Evolutionary conservation across 2,797 vertebrate species (phyloP).

Genomic region (Coregonus ussuriensis): DNA sequence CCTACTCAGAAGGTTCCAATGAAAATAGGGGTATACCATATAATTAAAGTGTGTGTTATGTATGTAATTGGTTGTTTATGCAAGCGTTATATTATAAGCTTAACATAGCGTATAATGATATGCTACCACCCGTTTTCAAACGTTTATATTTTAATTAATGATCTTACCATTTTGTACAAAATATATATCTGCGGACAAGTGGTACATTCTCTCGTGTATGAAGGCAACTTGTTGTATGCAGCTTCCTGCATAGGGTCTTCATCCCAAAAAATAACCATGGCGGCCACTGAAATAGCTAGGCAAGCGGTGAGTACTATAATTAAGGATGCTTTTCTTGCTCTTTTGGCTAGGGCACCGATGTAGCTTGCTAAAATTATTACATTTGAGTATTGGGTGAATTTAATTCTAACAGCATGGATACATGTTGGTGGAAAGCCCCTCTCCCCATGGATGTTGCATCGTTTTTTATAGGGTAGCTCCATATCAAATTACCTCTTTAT

Average conservation of each 20-base stretch:
- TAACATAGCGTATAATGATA: not conserved
- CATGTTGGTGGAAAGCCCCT: not conserved
- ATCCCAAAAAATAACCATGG: constrained; percentile 76
- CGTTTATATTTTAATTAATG: not conserved
- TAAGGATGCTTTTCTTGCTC: constrained; percentile 1
- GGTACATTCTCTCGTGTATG: constrained; percentile 58
- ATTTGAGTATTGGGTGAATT: not conserved
- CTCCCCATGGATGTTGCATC: not conserved
- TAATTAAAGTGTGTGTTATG: not conserved
- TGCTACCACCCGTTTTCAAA: not conserved
- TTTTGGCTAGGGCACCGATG: not conserved
- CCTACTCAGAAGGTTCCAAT: constrained; percentile 1
- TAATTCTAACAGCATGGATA: no score
- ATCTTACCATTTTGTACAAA: not conserved
- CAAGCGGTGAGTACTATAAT: constrained; percentile 84
- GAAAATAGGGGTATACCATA: not conserved
- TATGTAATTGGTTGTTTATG: not conserved
- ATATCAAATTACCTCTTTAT: not conserved
- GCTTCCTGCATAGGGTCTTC: constrained; percentile 63
- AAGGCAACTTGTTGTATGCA: constrained; percentile 21
- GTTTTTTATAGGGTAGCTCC: not conserved
- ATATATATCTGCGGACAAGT: constrained; percentile 21
- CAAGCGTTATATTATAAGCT: not conserved
- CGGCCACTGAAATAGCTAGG: constrained; percentile 89
- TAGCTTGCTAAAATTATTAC: not conserved